Conservation (phyloP, 2,797 vertebrate species). For the Alectoris magna region DNA sequence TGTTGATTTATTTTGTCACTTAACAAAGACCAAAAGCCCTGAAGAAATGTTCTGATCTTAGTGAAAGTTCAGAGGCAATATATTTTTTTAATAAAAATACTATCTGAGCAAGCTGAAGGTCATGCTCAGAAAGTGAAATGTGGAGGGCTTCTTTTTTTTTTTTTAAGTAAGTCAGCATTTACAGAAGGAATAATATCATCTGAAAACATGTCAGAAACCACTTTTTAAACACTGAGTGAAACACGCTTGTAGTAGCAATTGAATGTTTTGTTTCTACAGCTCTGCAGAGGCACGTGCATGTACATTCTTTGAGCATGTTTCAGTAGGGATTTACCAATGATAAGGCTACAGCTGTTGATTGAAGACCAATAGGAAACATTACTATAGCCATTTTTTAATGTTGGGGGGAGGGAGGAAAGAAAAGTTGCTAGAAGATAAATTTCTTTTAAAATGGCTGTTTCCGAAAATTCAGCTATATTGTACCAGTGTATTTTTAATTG, state of each 20-base stretch:
- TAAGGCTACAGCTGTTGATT: neutral
- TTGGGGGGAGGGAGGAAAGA: too few relatives aligned
- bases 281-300: neutral
- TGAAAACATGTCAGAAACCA: neutral
- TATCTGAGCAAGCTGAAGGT: neutral
- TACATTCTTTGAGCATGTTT: neutral
- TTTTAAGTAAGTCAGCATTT: neutral
- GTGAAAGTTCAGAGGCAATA: neutral
- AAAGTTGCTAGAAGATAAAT: neutral
- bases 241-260: accelerated
- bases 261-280: neutral
- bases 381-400: accelerated
- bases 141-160: neutral
- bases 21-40: neutral
- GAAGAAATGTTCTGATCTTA: neutral
- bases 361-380: neutral
- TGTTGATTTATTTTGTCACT: neutral
- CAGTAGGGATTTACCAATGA: neutral
- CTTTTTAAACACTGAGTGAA: neutral
- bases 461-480: neutral
- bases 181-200: neutral
- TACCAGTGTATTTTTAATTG: neutral
- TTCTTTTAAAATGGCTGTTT: neutral
- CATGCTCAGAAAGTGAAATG: neutral
- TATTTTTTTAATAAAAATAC: neutral